Percentiles rank a stretch among this genome's conserved stretches.
Conservation (phyloP, 92 coral and sea anemone genomes). For the Hydrozoanthus gracilis region DNA sequence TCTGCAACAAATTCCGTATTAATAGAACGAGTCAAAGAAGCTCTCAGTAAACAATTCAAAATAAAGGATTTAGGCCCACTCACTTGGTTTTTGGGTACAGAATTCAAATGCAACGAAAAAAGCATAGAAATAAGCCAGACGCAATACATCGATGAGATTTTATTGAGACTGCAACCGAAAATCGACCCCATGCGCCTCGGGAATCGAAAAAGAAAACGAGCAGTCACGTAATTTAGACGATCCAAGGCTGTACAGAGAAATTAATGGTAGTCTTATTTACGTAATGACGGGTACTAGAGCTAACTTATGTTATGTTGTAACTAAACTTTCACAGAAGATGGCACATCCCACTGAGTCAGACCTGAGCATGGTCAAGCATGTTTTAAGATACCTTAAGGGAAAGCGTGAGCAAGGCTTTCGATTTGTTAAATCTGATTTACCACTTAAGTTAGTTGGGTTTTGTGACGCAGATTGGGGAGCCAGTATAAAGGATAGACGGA, state of each 20-base stretch:
- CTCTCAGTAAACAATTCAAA: no score
- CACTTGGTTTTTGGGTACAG: constrained; percentile 49
- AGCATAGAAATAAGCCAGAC: constrained; percentile 59
- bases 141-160: constrained; percentile 52
- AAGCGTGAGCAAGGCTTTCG: constrained; percentile 49
- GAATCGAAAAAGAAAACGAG: constrained; percentile 49
- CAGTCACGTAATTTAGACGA: constrained; percentile 40
- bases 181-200: constrained; percentile 57
- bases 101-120: constrained; percentile 38
- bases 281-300: constrained; percentile 67
- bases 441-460: constrained; percentile 45
- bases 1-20: no score
- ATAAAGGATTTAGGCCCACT: constrained; percentile 11
- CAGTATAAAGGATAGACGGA: constrained; percentile 49
- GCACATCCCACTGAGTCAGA: constrained; percentile 42
- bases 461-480: constrained; percentile 66
- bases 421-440: constrained; percentile 44
- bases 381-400: constrained; percentile 52
- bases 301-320: constrained; percentile 58
- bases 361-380: constrained; percentile 52
- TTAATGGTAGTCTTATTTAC: constrained; percentile 62
- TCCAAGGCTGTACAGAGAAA: constrained; percentile 51
- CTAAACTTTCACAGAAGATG: constrained; percentile 61
- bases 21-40: no score
- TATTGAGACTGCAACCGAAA: constrained; percentile 55